These are phyloP conservation scores for Melierax canorus DNA, from an alignment of 2,113 vertebrate species.

Conservation along the genomic window DNA sequence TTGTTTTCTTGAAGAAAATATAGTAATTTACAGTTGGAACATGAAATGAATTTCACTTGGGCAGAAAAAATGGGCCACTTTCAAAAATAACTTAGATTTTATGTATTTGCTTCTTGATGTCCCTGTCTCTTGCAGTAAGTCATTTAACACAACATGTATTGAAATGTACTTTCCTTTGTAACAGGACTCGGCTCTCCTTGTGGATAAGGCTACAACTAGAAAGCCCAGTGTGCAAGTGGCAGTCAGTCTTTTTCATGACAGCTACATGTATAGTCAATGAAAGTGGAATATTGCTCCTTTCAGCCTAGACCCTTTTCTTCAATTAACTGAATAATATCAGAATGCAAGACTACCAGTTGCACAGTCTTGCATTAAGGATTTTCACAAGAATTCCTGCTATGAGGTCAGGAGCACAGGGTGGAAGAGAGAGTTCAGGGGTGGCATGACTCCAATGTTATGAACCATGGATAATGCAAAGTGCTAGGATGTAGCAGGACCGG, in stretches of 20 bases:
- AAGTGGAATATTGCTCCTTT: neutral
- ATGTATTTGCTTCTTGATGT: neutral
- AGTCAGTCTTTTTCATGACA: neutral
- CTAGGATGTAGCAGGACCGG: neutral
- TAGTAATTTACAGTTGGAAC: neutral
- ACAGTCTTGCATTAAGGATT: neutral
- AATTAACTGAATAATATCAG: neutral
- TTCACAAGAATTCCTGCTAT: neutral
- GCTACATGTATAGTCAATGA: neutral
- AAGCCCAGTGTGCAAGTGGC: neutral
- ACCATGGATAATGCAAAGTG: neutral
- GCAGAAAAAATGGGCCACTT: neutral
- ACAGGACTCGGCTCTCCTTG: neutral
- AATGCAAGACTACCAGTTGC: neutral
- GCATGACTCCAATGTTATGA: neutral
- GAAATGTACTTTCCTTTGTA: neutral
- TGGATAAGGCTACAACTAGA: neutral
- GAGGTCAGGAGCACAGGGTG: neutral
- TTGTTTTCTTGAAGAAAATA: neutral
- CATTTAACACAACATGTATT: neutral
- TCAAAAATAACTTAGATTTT: neutral
- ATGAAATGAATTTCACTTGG: neutral
- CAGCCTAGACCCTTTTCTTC: neutral
- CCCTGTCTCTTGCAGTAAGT: neutral
- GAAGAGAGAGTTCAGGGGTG: neutral